phyloP scores from a whole-genome alignment of 2,113 vertebrate genomes.

The Corydoras maculifer region DNA sequence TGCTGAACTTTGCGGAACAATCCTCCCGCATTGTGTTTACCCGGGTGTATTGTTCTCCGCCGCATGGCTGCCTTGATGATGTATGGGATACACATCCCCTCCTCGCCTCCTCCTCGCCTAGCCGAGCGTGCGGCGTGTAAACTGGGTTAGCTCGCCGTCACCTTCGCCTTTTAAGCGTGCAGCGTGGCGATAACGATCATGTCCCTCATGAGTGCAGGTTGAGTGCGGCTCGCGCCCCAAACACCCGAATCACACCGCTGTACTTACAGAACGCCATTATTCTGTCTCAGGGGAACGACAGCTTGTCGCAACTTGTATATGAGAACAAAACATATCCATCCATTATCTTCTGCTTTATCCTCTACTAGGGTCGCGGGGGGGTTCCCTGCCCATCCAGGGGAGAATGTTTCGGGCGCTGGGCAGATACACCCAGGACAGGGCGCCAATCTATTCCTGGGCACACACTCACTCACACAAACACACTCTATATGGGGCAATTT shows the following conservation, averaged over 20 bases:
- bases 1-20: not conserved
- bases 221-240: slow-evolving; percentile 23
- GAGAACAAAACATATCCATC: too few species aligned
- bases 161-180: slow-evolving; percentile 43
- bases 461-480: too few species aligned
- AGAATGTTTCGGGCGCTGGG: too few species aligned
- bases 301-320: too few species aligned
- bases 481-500: too few species aligned
- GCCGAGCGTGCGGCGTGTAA: slow-evolving; percentile 53
- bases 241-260: not conserved
- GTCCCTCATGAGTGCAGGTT: slow-evolving; percentile 42
- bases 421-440: too few species aligned
- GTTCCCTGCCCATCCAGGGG: too few species aligned
- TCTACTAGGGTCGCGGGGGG: too few species aligned
- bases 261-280: slow-evolving; percentile 8
- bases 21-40: slow-evolving; percentile 11
- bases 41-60: slow-evolving; percentile 36
- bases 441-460: too few species aligned
- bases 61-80: slow-evolving; percentile 54
- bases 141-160: slow-evolving; percentile 49
- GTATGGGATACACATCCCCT: slow-evolving; percentile 54
- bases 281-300: too few species aligned
- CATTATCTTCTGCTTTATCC: too few species aligned
- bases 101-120: slow-evolving; percentile 40
- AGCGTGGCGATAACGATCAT: slow-evolving; percentile 38